A percentile compares a stretch with the other conserved stretches of the same genome.
These are phyloP conservation scores for Pedionomus torquatus DNA, from an alignment of 2,113 vertebrate genomes.

Conservation along the genomic window DNA sequence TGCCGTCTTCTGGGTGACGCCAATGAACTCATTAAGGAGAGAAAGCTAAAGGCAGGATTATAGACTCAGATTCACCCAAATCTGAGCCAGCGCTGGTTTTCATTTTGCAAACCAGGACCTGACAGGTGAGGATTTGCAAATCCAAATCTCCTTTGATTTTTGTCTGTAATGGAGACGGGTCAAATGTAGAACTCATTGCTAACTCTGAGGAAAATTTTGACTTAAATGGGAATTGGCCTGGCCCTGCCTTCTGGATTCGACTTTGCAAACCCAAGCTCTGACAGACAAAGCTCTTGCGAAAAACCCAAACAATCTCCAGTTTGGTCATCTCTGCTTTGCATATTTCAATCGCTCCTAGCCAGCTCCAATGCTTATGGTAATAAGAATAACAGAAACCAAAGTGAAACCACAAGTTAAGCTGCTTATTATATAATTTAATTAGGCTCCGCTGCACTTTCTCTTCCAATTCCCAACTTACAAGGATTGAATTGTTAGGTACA, in stretches of 20 bases:
- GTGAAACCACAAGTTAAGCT: conserved; percentile 77
- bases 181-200: not conserved
- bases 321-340: conserved; percentile 52
- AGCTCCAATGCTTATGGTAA: conserved; percentile 59
- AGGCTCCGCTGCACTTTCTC: conserved; percentile 78
- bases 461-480: conserved; percentile 74
- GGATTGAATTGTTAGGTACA: conserved; percentile 81
- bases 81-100: conserved; percentile 14
- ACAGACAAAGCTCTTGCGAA: conserved; percentile 23
- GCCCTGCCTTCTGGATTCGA: not conserved
- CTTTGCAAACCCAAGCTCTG: conserved; percentile 26
- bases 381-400: conserved; percentile 73
- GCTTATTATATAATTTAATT: conserved; percentile 79
- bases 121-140: conserved; percentile 63
- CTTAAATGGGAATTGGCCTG: conserved; percentile 22
- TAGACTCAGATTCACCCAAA: not conserved
- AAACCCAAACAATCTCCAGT: conserved; percentile 22
- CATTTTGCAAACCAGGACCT: conserved; percentile 19
- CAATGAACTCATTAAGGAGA: not conserved
- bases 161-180: conserved; percentile 15
- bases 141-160: conserved; percentile 37
- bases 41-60: not conserved
- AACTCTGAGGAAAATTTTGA: conserved; percentile 7
- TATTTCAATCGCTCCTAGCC: conserved; percentile 69
- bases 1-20: not conserved